phyloP scores from a whole-genome alignment of 2,113 vertebrate species.

The Elachura formosa region DNA sequence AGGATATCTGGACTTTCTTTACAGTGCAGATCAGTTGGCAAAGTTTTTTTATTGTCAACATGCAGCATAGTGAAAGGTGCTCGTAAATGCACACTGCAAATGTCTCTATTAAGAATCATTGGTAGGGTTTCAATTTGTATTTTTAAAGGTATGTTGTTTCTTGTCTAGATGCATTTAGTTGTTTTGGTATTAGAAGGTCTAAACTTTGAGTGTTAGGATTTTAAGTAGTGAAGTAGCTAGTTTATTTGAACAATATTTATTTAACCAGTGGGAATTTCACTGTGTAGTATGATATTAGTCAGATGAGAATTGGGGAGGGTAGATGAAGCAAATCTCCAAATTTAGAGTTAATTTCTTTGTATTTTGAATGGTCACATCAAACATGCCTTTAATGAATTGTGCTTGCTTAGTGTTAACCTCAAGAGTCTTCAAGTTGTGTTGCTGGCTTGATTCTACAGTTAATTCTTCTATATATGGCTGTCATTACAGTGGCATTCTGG shows the following conservation, averaged over 20 bases:
- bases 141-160: background rate
- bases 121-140: background rate
- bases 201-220: background rate
- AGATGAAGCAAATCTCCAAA: background rate
- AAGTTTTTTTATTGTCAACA: background rate
- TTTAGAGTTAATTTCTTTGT: background rate
- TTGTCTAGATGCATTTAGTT: background rate
- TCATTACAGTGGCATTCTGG: constrained; percentile 75
- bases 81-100: background rate
- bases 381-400: background rate
- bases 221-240: background rate
- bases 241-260: background rate
- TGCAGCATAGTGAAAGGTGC: background rate
- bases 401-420: background rate
- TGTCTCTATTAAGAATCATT: background rate
- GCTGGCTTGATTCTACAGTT: background rate
- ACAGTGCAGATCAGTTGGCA: background rate
- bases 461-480: background rate
- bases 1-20: background rate
- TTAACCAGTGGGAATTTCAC: background rate
- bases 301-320: background rate
- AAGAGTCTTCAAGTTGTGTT: background rate
- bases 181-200: background rate
- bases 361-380: background rate
- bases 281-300: background rate